These are phyloP conservation scores for Xylophagus ater DNA, from an alignment of 2,888 invertebrate species.

Conservation along the genomic window DNA sequence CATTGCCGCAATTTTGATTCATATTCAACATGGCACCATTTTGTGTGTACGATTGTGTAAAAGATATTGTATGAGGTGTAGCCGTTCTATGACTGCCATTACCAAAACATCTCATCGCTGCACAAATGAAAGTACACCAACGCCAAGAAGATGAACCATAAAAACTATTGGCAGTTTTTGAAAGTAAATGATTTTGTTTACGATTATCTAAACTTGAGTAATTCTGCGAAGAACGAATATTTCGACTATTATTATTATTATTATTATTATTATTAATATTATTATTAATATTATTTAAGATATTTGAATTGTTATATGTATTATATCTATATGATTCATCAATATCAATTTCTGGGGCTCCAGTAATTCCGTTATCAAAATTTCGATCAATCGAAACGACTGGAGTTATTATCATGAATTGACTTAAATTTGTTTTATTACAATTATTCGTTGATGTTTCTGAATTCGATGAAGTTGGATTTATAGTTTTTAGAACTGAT, in stretches of 20 bases:
- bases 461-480: background rate
- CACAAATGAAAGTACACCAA: slow-evolving; percentile 36
- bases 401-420: slow-evolving; percentile 39
- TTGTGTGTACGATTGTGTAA: slow-evolving; percentile 17
- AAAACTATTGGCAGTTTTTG: slow-evolving; percentile 30
- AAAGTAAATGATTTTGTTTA: slow-evolving; percentile 19
- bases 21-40: background rate
- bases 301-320: slow-evolving; percentile 7
- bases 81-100: slow-evolving; percentile 22
- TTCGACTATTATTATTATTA: slow-evolving; percentile 7
- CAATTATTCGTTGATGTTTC: slow-evolving; percentile 12
- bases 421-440: slow-evolving; percentile 31
- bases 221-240: slow-evolving; percentile 2
- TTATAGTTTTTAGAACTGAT: background rate
- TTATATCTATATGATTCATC: slow-evolving; percentile 7
- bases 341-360: slow-evolving; percentile 2
- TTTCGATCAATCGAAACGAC: slow-evolving; percentile 38
- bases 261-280: slow-evolving; percentile 23
- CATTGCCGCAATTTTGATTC: slow-evolving; percentile 7
- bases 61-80: slow-evolving; percentile 30
- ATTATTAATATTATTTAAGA: slow-evolving; percentile 10
- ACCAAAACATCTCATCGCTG: slow-evolving; percentile 40
- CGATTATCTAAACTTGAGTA: slow-evolving; percentile 26
- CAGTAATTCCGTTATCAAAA: slow-evolving; percentile 12
- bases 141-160: slow-evolving; percentile 34